Percentiles rank a stretch among this genome's conserved stretches.
Conservation (phyloP, 2,113 vertebrate species). For the Mus spicilegus region DNA sequence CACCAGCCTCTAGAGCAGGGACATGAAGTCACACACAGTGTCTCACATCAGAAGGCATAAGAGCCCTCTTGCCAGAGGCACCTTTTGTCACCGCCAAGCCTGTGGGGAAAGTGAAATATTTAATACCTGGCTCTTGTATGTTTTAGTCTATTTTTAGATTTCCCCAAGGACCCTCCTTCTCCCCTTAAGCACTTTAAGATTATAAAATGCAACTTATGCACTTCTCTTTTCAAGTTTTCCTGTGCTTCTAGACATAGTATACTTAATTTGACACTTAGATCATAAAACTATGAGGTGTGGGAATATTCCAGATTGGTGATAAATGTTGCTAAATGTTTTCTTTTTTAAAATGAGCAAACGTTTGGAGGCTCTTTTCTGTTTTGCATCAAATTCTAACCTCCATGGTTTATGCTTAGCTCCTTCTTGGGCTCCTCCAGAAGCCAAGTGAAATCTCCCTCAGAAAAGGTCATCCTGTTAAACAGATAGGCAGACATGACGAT, state of each 20-base stretch:
- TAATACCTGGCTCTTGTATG: not conserved
- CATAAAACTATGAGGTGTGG: not conserved
- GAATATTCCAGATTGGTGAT: not conserved
- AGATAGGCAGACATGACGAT: not conserved
- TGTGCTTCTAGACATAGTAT: not conserved
- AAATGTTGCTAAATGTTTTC: not conserved
- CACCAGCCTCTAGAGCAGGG: too few species aligned
- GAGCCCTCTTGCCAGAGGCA: not conserved
- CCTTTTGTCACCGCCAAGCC: not conserved
- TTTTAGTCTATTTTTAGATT: conserved; percentile 52
- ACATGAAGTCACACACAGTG: not conserved
- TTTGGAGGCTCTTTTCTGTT: not conserved
- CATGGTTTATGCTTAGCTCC: not conserved
- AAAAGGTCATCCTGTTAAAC: not conserved
- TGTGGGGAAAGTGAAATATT: conserved; percentile 50
- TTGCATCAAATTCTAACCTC: not conserved
- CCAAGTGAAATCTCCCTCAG: not conserved
- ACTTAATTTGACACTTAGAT: conserved; percentile 6
- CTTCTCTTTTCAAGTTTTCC: conserved; percentile 28
- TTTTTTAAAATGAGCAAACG: not conserved
- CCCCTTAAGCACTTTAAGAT: not conserved
- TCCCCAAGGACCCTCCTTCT: conserved; percentile 11
- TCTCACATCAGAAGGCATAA: not conserved
- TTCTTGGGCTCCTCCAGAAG: not conserved
- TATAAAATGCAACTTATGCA: not conserved